Base-by-base conservation (phyloP, 2,797 vertebrate genomes). In the Typhlichthys subterraneus region DNA sequence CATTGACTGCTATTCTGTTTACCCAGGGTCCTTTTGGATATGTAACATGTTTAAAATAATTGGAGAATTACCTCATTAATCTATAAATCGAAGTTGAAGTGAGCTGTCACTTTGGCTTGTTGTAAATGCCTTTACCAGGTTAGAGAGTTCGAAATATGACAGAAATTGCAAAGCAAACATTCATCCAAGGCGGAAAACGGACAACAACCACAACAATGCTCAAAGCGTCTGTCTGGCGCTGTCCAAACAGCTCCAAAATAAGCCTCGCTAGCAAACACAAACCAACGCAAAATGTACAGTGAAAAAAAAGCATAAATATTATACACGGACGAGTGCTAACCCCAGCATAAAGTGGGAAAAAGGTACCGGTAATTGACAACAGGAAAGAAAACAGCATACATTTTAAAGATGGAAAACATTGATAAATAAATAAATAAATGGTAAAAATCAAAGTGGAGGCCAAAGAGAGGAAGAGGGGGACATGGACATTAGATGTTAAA, bases 21-120 rank as follows among this genome's bases (percentile, higher is more conserved):
- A 29, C 23, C 23, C 23, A 29, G 23, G 23, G 23, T 29, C 23
- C 23, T 29, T 29, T 29, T 29, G 23, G 23, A 29, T 4, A 29
- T 29, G 3, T 29, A 29, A 29, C 23, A 29, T 29, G 23, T 29
- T 29, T 29, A 29, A 29, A 29, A 29, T 29, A 29, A 29, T 29
- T 29, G 23, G 3, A 23, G 3, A 29, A 29, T 29, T 23, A 23
- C 23, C 23, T 23, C 4, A 29, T 29, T 29, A 29, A 29, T 29
- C 0, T 29, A 29, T 29, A 29, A 29, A n/a, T n/a, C n/a, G n/a
- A 71, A 89, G 73, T 38, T 87, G 80, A 90, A 88, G 85, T 85
- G 79, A 61, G 81, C 86, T 85, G 88, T 92, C 90, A 81, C 80
- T 86, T 88, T 76, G 73, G 77, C 72, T 87, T 75, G 80, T 65